Base-by-base conservation (phyloP, 2,797 vertebrate species). In the Zalophus californianus region DNA sequence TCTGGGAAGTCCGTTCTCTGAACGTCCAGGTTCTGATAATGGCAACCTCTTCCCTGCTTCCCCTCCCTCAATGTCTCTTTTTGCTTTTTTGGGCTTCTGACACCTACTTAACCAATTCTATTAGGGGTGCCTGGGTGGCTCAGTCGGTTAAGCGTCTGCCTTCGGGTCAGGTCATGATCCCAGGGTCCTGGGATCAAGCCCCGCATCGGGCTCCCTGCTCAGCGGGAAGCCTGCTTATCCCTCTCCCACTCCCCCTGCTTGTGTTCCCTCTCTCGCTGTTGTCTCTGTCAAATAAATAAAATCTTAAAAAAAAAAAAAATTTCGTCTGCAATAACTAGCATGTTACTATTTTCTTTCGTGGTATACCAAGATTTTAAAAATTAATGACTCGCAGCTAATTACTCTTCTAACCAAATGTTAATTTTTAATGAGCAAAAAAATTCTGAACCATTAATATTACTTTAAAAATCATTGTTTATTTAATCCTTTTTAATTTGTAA, bases 301-400 rank as follows among this genome's bases (percentile, higher is more conserved):
- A 38, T 38, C 38, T 38, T 38, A 3, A 38, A 38, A 38, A 38
- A 38, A 38, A 38, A 38, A 38, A 38, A 38, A 75, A 44, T 90
- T 72, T 56, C 79, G 15, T 73, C 80, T 78, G 50, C 68, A 77
- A 68, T 48, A 83, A 83, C 29, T 68, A 62, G 12, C 58, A 18
- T 35, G 50, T 66, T 83, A 83, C 68, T 83, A 54, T 77, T 90
- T 84, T 83, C 72, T 82, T 66, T 54, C 35, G n/a, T 83, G 52
- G 62, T 16, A 52, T 25, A 80, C 5, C 48, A 75, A 66, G 38
- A 86, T 91, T 75, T 73, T 32, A 64, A 21, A 80, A 80, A 62
- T 72, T 38, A 96, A 56, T 56, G 44, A 85, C 72, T 89, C 79
- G 77, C 52, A 72, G 52, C 75, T 66, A 95, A 89, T 85, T n/a